Base-by-base conservation (phyloP, 2,888 invertebrate species). In the Panopea generosa region DNA sequence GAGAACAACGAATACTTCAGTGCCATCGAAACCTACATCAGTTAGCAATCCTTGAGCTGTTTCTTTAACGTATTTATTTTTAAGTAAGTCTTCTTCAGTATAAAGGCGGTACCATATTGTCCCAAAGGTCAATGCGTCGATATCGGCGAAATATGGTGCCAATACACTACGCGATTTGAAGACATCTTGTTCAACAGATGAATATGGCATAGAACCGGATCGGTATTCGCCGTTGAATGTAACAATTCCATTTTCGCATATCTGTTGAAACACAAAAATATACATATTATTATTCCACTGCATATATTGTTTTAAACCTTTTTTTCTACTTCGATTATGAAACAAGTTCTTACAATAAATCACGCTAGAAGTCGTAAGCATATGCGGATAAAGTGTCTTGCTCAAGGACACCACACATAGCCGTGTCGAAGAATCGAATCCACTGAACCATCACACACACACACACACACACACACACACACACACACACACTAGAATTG, bases 161-260 rank as follows among this genome's bases (percentile, higher is more conserved):
- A 59, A 24, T 1, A 40, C 24, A 9, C 20, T 20, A 40, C 45
- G 40, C 20, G 33, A 40, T 11, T 24, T 22, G 24, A 59, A 43
- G 24, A 24, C 14, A 20, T 40, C 18, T 20, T 43, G 24, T 38
- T 61, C 69, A 0, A 11, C 9, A 2, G 43, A 26, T 16, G 69
- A 49, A 16, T 45, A 4, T 38, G 69, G 69, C 9, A 69, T 27
- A 14, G 53, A 53, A 49, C 45, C 62, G 22, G 47, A 52, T 22
- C 14, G 47, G 49, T 69, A 69, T 27, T 20, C 45, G 3, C 27
- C 45, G 11, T 69, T 62, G 55, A 69, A 69, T 6, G 69, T 69
- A 1, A 69, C 69, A 16, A 69, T 69, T n/a, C 69, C 69, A 40
- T 69, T 69, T 18, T 69, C 69, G 43, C 69, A 69, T 24, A 69